Evolutionary conservation across 2,888 invertebrate genomes (phyloP), one percentile per base, ranked within the genome.

Genomic region (Caenorhabditis wallacei): DNA sequence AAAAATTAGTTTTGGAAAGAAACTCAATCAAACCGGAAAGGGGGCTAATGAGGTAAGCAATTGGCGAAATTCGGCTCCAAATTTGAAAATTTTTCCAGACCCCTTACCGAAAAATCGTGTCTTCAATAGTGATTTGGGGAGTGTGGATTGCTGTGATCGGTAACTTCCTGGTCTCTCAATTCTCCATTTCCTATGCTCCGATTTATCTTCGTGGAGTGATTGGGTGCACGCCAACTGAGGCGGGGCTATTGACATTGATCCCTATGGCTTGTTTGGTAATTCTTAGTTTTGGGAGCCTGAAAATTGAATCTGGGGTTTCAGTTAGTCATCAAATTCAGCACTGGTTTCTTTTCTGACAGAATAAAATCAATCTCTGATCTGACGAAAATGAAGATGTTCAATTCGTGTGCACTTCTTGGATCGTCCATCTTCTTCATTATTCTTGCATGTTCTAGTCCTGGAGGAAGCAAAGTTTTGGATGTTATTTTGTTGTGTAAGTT

Each of bases 381-480:
- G 46, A 79, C 63, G 4, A 87, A 87, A 66, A 80, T 87, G 63
- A 85, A 88, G 40, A 82, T 89, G 59, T 89, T 89, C 84, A 88
- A 88, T 70, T 84, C 88, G 2, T 72, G 87, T n/a, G 88, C 89
- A 30, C 85, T 89, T 24, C 84, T 85, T 20, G 89, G 89, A n/a
- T 87, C 85, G 10, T 89, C 86, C 10, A 68, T 88, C 16, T 87
- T 89, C 54, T 87, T 89, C 59, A 85, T 88, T 18, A 30, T 87
- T 46, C 70, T 85, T 7, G 66, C 84, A 10, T 80, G 75, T 40
- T 80, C 82, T n/a, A 68, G 51, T 37, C 87, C 88, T 0, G 85
- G 84, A 4, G 70, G 72, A 22, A 68, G 56, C 64, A 78, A 82
- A 43, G 74, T 84, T 10, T 24, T 78, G 10, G 87, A 87, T 68